Evolutionary conservation across 1,140 invertebrate genomes (phyloP).

Genomic region (Drosophila guanche): DNA sequence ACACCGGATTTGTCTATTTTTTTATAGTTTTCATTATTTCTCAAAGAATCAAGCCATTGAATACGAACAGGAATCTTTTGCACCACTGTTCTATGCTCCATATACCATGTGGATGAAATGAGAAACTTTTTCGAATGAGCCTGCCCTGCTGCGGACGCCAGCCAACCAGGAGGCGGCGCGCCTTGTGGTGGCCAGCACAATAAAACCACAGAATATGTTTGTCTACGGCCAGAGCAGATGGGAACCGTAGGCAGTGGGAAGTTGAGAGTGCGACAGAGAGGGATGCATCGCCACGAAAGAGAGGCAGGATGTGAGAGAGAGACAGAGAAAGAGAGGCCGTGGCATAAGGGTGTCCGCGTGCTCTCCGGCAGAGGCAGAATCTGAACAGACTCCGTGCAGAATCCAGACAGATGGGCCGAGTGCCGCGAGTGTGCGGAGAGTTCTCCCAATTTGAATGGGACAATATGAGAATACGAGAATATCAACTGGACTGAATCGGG

Average conservation of each 20-base stretch:
- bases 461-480: slow-evolving; percentile 72
- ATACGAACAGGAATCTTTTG: no score
- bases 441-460: slow-evolving; percentile 73
- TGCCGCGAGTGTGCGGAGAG: slow-evolving; percentile 65
- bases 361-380: slow-evolving; percentile 60
- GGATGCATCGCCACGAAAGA: slow-evolving; percentile 26
- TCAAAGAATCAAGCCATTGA: not conserved
- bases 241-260: slow-evolving; percentile 13
- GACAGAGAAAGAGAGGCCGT: slow-evolving; percentile 20
- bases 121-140: slow-evolving; percentile 29
- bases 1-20: no score
- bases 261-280: slow-evolving; percentile 21
- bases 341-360: slow-evolving; percentile 69
- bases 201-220: slow-evolving; percentile 83
- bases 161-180: slow-evolving; percentile 73
- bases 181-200: slow-evolving; percentile 42
- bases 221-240: slow-evolving; percentile 82
- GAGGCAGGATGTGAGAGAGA: slow-evolving; percentile 29
- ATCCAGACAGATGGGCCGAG: slow-evolving; percentile 83
- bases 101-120: slow-evolving; percentile 1
- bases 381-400: slow-evolving; percentile 64
- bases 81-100: slow-evolving; percentile 25
- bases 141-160: slow-evolving; percentile 44
- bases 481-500: slow-evolving; percentile 63
- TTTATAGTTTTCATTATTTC: not conserved